Conservation (phyloP, 2,113 vertebrate species). For the Aldabrachelys gigantea region DNA sequence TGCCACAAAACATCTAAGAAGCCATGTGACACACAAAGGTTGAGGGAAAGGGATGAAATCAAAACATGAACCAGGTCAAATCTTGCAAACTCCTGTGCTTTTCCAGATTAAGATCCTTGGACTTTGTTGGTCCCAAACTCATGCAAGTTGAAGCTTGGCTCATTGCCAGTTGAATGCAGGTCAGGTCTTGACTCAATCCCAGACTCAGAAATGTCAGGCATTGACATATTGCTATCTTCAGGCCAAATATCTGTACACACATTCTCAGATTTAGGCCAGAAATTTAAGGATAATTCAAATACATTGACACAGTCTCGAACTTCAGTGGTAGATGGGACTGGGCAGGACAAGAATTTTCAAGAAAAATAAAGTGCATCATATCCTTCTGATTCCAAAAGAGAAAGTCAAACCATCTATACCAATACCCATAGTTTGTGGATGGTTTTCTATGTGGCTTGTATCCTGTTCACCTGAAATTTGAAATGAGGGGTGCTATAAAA, state of each 20-base stretch:
- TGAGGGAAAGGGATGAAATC: neutral
- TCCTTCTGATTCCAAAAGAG: neutral
- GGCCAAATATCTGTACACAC: slow-evolving; percentile 14
- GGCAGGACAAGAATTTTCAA: slow-evolving; percentile 19
- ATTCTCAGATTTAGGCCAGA: slow-evolving; percentile 1
- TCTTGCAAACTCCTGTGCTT: neutral
- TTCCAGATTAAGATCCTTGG: neutral
- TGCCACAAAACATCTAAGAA: neutral
- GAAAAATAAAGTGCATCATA: slow-evolving; percentile 9
- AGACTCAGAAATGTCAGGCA: slow-evolving; percentile 37
- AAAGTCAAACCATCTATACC: neutral
- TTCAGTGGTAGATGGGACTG: neutral
- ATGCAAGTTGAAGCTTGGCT: neutral
- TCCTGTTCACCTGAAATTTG: neutral
- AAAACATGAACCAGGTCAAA: neutral
- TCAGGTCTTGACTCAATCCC: slow-evolving; percentile 19
- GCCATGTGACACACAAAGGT: neutral
- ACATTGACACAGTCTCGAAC: neutral
- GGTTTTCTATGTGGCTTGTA: neutral
- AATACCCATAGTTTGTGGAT: neutral
- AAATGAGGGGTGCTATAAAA: neutral
- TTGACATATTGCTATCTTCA: slow-evolving; percentile 38
- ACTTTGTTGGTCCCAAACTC: neutral
- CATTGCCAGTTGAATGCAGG: neutral
- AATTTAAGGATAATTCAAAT: slow-evolving; percentile 18